phyloP scores from a whole-genome alignment of 2,113 vertebrate species.

The Illadopsis cleaveri region DNA sequence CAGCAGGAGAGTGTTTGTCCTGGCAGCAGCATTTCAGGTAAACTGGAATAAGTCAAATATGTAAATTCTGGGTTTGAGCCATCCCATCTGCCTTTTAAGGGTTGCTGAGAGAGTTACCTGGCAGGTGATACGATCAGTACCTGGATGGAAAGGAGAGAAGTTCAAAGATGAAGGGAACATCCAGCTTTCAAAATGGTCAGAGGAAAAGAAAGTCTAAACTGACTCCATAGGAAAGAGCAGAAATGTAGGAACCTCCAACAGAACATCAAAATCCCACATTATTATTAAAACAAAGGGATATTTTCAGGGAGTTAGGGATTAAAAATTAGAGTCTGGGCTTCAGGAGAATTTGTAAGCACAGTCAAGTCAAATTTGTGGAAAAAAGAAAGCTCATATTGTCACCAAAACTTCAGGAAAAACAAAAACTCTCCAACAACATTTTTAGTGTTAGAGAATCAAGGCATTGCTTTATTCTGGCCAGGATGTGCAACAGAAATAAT shows the following conservation, averaged over 20 bases:
- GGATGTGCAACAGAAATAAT: background rate
- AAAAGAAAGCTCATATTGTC: background rate
- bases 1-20: background rate
- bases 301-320: background rate
- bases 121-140: background rate
- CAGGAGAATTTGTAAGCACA: background rate
- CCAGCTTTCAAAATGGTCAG: background rate
- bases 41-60: background rate
- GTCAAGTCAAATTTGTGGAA: background rate
- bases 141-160: background rate
- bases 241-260: background rate
- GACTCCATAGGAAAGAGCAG: background rate
- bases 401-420: accelerated
- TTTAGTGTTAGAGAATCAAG: background rate
- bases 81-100: background rate
- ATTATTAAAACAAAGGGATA: background rate
- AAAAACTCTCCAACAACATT: background rate
- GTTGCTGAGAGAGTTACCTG: background rate
- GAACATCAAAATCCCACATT: background rate
- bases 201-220: background rate
- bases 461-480: background rate
- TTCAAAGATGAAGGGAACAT: background rate
- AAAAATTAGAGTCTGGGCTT: background rate
- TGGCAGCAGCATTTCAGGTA: background rate
- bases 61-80: background rate